Percentiles rank a stretch among this genome's conserved stretches.
phyloP scores from a whole-genome alignment of 2,888 invertebrate genomes.

The Diachrysia chrysitis region DNA sequence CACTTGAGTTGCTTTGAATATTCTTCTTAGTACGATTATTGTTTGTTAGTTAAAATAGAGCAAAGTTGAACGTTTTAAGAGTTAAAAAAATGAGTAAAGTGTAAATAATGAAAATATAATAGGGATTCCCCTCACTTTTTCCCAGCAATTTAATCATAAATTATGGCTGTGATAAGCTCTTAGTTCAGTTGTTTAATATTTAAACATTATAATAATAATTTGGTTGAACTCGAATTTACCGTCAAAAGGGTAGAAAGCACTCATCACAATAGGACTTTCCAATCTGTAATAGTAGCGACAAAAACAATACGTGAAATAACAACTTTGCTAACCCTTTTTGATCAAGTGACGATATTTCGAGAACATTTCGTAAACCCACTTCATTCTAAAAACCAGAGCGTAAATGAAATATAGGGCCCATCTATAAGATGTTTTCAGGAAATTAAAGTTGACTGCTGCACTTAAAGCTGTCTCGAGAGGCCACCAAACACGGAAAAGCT shows the following conservation, averaged over 20 bases:
- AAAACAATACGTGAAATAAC: background rate
- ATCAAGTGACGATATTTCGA: constrained; percentile 10
- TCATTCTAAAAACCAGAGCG: constrained; percentile 21
- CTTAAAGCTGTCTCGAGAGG: constrained; percentile 43
- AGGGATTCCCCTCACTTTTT: too few relatives aligned
- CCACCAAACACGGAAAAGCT: constrained; percentile 43
- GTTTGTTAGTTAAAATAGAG: background rate
- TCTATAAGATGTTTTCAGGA: constrained; percentile 26
- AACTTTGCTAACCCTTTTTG: background rate
- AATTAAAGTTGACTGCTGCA: constrained; percentile 45
- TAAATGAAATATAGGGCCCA: constrained; percentile 26
- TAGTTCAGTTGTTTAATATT: too few relatives aligned
- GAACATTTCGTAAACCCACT: constrained; percentile 9
- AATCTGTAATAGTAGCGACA: background rate
- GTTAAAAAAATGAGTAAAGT: background rate
- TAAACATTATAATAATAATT: too few relatives aligned
- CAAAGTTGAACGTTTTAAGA: background rate
- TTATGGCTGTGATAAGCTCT: too few relatives aligned
- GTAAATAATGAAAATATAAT: background rate
- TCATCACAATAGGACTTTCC: background rate
- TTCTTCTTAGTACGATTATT: constrained; percentile 7
- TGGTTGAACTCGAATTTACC: too few relatives aligned
- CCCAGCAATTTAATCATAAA: too few relatives aligned
- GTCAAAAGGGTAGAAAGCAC: background rate
- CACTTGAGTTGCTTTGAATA: constrained; percentile 10